Evolutionary conservation across 2,888 invertebrate genomes (phyloP).

Genomic region (Dynastes maya): DNA sequence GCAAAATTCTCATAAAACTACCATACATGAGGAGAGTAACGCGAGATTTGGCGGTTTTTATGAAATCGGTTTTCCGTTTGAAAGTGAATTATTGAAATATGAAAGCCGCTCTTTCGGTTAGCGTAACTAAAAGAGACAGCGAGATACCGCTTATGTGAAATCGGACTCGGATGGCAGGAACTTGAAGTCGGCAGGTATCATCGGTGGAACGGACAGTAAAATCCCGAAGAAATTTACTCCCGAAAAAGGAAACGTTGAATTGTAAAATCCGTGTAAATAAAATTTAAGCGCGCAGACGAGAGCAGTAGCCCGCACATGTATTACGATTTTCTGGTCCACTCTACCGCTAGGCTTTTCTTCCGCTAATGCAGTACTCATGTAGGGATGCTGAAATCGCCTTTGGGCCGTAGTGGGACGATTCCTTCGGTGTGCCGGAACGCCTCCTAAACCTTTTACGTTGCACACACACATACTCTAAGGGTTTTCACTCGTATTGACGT

Average conservation of each 20-base stretch:
- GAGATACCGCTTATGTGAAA: background rate
- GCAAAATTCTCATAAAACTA: constrained; percentile 22
- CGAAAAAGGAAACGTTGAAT: constrained; percentile 41
- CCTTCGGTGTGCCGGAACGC: constrained; percentile 62
- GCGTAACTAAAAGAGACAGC: background rate
- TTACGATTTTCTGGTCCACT: constrained; percentile 49
- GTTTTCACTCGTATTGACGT: constrained; percentile 39
- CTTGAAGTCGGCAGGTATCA: constrained; percentile 16
- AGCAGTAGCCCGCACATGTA: constrained; percentile 44
- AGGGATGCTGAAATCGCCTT: constrained; percentile 70
- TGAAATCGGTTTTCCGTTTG: constrained; percentile 12
- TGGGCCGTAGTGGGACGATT: constrained; percentile 66
- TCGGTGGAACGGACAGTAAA: constrained; percentile 11
- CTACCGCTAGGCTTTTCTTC: constrained; percentile 64
- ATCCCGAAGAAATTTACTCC: constrained; percentile 33
- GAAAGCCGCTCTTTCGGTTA: background rate
- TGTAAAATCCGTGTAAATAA: constrained; percentile 55
- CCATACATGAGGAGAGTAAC: constrained; percentile 51
- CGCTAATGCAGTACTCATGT: constrained; percentile 71
- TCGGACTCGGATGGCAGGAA: background rate
- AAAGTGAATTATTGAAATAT: constrained; percentile 33
- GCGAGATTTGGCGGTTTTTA: background rate
- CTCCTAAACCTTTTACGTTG: constrained; percentile 60
- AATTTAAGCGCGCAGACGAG: constrained; percentile 45
- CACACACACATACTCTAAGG: constrained; percentile 33